phyloP scores from a whole-genome alignment of 2,888 invertebrate genomes.

The Cephus nigrinus region DNA sequence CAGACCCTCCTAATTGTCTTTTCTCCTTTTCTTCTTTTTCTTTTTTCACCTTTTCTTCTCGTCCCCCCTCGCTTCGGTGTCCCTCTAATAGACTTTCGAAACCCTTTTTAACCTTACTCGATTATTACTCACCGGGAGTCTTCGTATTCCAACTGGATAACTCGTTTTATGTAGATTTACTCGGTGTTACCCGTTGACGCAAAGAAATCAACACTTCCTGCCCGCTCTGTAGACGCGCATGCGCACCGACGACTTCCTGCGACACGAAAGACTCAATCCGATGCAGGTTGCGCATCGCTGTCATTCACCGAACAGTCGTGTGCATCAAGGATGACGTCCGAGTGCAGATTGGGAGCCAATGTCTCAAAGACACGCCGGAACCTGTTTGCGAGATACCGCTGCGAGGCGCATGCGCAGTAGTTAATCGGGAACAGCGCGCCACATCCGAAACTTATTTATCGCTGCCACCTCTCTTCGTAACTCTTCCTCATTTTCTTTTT shows the following conservation, averaged over 20 bases:
- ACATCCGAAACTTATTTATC: not conserved
- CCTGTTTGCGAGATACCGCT: not conserved
- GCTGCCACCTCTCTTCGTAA: not conserved
- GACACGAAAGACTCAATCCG: not conserved
- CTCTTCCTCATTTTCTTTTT: not conserved
- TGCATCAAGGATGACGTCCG: not conserved
- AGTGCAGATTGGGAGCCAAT: not conserved
- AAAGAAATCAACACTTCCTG: not conserved
- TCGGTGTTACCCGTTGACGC: not conserved
- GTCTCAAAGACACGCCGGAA: not conserved
- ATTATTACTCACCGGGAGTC: not conserved
- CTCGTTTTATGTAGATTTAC: not conserved
- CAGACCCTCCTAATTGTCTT: not conserved
- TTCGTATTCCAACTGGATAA: not conserved
- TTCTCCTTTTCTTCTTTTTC: not conserved
- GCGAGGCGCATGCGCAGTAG: not conserved
- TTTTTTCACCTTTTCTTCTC: not conserved
- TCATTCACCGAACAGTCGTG: not conserved
- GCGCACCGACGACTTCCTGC: not conserved
- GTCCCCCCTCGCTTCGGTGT: not conserved
- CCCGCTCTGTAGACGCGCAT: not conserved
- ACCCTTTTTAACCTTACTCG: not conserved
- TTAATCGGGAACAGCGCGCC: not conserved
- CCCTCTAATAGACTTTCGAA: not conserved
- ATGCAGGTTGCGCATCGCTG: not conserved